Evolutionary conservation across 2,113 vertebrate species (phyloP), one percentile per base, ranked within the genome.

Genomic region (Lycocorax pyrrhopterus): DNA sequence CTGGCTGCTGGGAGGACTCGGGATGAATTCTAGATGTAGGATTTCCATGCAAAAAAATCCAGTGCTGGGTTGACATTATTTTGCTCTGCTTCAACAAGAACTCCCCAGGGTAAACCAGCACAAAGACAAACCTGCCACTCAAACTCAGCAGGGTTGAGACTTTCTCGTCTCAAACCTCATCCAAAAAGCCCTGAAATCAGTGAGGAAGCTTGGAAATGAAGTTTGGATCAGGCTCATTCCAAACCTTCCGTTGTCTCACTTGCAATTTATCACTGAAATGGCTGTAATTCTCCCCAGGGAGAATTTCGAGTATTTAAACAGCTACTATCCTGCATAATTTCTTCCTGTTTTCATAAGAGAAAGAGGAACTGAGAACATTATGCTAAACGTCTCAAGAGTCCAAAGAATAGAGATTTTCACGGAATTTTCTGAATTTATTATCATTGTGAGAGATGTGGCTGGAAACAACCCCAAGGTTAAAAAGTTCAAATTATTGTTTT

Each of bases 221-320:
- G 64, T 49, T 75, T 81, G 85, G 68, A 92, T 81, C 51, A 35
- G 68, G 75, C 55, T 94, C 60, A 11, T 77, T 92, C 60, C 85
- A 84, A 93, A 60, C 60, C 64, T 90, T 84, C 85, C 10, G 35
- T 91, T 90, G 86, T 85, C 89, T 85, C 63, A 74, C 82, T 94
- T 86, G 68, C 37, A 87, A 89, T 96, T 97, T 96, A 92, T 96
- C 93, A 94, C 77, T 71, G 94, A 94, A 92, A 94, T 43, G 86
- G 88, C 95, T 88, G 56, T 78, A 87, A 78, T 81, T 81, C 64
- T 94, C 94, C 93, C 94, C 86, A 32, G 91, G 88, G 90, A 97
- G 82, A 71, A 68, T 79, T 90, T 96, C 94, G 76, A 89, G 86
- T 77, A 89, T 96, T 95, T 94, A 91, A 96, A 94, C 95, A 96